phyloP scores from a whole-genome alignment of 2,113 vertebrate genomes.

The Genyomyrus donnyi region DNA sequence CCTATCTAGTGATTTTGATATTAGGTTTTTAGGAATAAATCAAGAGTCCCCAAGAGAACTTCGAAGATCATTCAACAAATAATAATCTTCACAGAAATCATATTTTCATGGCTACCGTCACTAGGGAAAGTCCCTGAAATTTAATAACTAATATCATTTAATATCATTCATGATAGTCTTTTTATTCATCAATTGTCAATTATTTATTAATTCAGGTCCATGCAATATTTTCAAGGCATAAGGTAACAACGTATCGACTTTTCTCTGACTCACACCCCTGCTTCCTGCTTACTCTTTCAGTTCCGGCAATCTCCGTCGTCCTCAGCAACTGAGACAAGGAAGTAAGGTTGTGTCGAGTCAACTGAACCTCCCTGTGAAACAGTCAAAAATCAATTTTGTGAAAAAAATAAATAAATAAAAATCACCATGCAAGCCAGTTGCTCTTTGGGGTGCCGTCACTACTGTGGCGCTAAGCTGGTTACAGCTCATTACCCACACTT shows the following conservation, averaged over 20 bases:
- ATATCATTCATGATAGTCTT: background rate
- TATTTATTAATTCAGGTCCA: constrained; percentile 3
- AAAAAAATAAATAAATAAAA: constrained; percentile 4
- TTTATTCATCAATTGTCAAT: constrained; percentile 3
- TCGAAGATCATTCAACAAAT: background rate
- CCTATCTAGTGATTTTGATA: constrained; percentile 22
- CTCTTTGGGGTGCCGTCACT: constrained; percentile 14
- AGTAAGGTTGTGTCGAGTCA: constrained; percentile 36
- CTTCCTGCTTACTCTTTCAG: constrained; percentile 24
- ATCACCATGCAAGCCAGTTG: background rate
- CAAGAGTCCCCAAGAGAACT: background rate
- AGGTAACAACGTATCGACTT: background rate
- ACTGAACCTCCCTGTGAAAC: constrained; percentile 42
- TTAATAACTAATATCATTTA: background rate
- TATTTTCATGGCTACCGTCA: background rate
- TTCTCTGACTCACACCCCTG: background rate
- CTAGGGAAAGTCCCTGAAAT: background rate
- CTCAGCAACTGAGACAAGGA: constrained; percentile 32
- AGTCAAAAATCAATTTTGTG: constrained; percentile 36
- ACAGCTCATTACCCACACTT: background rate
- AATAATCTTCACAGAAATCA: background rate
- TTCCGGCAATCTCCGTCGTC: constrained; percentile 19
- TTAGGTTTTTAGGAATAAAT: background rate
- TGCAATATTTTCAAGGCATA: background rate
- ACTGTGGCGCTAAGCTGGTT: constrained; percentile 14